phyloP scores from a whole-genome alignment of 2,888 invertebrate genomes.

The Ectobius pallidus region DNA sequence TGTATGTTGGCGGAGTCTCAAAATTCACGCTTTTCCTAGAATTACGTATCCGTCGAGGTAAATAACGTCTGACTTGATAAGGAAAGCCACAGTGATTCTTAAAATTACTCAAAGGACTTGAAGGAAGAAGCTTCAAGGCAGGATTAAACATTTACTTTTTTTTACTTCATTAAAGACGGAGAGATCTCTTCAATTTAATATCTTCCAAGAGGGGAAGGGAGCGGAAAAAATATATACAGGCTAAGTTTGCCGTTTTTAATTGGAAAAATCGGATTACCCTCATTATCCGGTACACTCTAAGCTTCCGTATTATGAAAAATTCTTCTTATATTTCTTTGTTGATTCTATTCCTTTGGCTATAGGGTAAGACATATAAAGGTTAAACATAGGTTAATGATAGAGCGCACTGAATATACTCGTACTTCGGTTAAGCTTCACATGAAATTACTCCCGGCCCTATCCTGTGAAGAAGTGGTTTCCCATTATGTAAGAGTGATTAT shows the following conservation, averaged over 20 bases:
- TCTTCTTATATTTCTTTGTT: constrained; percentile 13
- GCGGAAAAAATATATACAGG: constrained; percentile 14
- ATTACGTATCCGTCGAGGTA: too few species aligned
- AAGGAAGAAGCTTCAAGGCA: neutral
- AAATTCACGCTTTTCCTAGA: too few species aligned
- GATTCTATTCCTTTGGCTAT: constrained; percentile 14
- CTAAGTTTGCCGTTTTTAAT: constrained; percentile 54
- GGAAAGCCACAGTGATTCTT: neutral
- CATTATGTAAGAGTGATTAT: too few species aligned
- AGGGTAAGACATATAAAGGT: neutral
- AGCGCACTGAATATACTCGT: too few species aligned
- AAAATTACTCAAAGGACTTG: neutral
- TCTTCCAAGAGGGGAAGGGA: neutral
- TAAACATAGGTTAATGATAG: neutral
- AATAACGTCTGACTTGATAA: too few species aligned
- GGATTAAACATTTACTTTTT: constrained; percentile 24
- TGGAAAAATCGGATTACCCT: constrained; percentile 59
- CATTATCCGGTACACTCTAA: constrained; percentile 52
- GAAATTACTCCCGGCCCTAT: too few species aligned
- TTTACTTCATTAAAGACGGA: constrained; percentile 33
- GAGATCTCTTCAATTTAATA: constrained; percentile 33
- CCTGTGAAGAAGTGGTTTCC: too few species aligned
- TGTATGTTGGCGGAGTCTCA: too few species aligned
- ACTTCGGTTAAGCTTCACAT: too few species aligned
- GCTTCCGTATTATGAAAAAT: constrained; percentile 15